Evolutionary conservation across 2,797 vertebrate genomes (phyloP).

Genomic region (Malacoctenus gilli): DNA sequence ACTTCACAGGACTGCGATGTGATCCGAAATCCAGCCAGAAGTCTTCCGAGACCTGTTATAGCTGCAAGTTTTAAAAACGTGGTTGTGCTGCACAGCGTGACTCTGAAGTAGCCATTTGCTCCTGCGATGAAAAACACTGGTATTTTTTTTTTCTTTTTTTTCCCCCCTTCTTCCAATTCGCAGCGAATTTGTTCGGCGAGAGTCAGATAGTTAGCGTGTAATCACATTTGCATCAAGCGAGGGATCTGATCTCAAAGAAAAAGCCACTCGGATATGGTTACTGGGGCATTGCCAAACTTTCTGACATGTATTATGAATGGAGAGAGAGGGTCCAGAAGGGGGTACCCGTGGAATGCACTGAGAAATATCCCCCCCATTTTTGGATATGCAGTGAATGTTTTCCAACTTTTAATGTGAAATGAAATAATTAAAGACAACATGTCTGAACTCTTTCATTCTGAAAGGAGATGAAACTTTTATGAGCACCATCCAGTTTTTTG

Average conservation of each 20-base stretch:
- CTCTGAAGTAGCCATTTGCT: slow-evolving; percentile 27
- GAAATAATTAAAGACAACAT: slow-evolving; percentile 70
- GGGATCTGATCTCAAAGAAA: slow-evolving; percentile 2
- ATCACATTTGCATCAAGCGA: slow-evolving; percentile 2
- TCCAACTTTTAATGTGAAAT: slow-evolving; percentile 61
- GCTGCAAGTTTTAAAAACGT: slow-evolving; percentile 9
- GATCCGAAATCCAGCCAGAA: slow-evolving; percentile 23
- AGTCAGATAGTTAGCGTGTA: slow-evolving; percentile 11
- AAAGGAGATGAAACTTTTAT: slow-evolving; percentile 76
- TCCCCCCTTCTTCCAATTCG: slow-evolving; percentile 4
- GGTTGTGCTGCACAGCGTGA: slow-evolving; percentile 4
- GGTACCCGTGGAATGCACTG: slow-evolving; percentile 31
- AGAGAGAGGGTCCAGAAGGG: slow-evolving; percentile 19
- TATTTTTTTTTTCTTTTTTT: too few relatives aligned
- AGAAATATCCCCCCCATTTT: slow-evolving; percentile 29
- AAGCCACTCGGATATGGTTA: slow-evolving; percentile 14
- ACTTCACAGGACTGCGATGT: slow-evolving; percentile 24
- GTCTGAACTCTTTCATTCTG: slow-evolving; percentile 61
- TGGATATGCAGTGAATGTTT: slow-evolving; percentile 38
- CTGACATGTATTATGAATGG: slow-evolving; percentile 44
- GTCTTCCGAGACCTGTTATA: slow-evolving; percentile 36
- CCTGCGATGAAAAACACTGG: slow-evolving; percentile 6
- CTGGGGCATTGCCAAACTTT: slow-evolving; percentile 14
- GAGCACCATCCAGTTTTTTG: slow-evolving; percentile 67
- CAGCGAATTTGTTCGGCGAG: background rate